Percentiles rank a stretch among this genome's conserved stretches.
phyloP scores from a whole-genome alignment of 2,797 vertebrate genomes.

The Lepilemur septentrionalis region DNA sequence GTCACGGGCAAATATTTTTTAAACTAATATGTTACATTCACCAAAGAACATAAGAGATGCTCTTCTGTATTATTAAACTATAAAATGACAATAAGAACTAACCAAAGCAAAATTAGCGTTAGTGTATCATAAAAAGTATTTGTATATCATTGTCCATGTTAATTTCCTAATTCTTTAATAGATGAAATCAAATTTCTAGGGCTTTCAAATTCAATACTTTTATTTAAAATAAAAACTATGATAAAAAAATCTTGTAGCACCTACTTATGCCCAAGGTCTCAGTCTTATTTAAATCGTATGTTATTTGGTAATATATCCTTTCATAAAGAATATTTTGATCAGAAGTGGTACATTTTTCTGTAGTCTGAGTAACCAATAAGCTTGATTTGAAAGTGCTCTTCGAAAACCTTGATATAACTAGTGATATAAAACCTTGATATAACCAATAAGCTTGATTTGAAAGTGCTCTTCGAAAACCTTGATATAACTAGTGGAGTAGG shows the following conservation, averaged over 20 bases:
- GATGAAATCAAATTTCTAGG: not conserved
- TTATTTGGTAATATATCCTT: not conserved
- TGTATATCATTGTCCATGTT: not conserved
- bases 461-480: not conserved
- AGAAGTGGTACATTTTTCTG: not conserved
- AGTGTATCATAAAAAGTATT: not conserved
- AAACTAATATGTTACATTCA: not conserved
- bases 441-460: not conserved
- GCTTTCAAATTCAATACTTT: not conserved
- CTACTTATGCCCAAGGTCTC: not conserved
- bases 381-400: not conserved
- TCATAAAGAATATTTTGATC: slow-evolving; percentile 5
- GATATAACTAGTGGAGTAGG: not conserved
- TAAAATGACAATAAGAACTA: not conserved
- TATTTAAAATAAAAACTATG: not conserved
- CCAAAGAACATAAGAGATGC: not conserved
- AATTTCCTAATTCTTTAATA: not conserved
- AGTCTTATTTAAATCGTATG: slow-evolving; percentile 46
- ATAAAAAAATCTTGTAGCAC: not conserved
- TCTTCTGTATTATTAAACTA: not conserved
- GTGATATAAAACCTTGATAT: no score
- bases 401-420: not conserved
- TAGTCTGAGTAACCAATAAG: not conserved
- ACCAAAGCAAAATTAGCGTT: not conserved
- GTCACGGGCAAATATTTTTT: not conserved